Base-by-base conservation (phyloP, 2,888 invertebrate genomes). In the Agriopis leucophaearia region DNA sequence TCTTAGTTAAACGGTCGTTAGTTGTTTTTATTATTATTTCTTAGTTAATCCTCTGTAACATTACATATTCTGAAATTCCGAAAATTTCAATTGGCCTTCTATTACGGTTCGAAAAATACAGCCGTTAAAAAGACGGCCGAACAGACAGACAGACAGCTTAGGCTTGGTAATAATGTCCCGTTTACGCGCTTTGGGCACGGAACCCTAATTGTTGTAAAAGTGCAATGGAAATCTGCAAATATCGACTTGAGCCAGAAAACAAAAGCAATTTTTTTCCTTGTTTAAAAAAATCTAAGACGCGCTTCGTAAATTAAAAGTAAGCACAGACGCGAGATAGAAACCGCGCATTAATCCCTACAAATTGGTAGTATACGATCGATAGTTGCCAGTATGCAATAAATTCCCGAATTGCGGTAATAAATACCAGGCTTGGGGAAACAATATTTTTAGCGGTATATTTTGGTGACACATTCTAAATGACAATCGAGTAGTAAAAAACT, bases 291-390 rank as follows among this genome's bases (percentile, higher is more conserved):
- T 13, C 16, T 38, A 81, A 79, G 71, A 75, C 79, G 81, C 87
- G 36, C 36, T 48, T 76, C 78, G 81, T 81, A 89, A 88, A 89
- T 90, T 88, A 88, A 90, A 90, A 88, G 86, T 86, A 88, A 88
- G 85, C 86, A 82, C 74, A 73, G 75, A 75, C 75, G 77, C 77
- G 79, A 83, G 78, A 78, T 70, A 69, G 68, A 68, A 73, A 72
- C 75, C 71, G 69, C 68, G 72, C 61, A 72, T 69, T 67, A 70
- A 73, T 70, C 69, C 65, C 54, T 58, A 76, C 78, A 80, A 81
- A 81, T 81, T 77, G 78, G 78, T 77, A 75, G 70, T 82, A 81
- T 81, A 83, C 81, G 81, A 81, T 77, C 77, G 77, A 84, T 81
- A 83, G 80, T 82, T 81, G 71, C 79, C 64, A 68, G 76, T 75